A percentile compares a stretch with the other conserved stretches of the same genome.
Conservation (phyloP, 1,140 invertebrate species). For the Chlorops oryzae region DNA sequence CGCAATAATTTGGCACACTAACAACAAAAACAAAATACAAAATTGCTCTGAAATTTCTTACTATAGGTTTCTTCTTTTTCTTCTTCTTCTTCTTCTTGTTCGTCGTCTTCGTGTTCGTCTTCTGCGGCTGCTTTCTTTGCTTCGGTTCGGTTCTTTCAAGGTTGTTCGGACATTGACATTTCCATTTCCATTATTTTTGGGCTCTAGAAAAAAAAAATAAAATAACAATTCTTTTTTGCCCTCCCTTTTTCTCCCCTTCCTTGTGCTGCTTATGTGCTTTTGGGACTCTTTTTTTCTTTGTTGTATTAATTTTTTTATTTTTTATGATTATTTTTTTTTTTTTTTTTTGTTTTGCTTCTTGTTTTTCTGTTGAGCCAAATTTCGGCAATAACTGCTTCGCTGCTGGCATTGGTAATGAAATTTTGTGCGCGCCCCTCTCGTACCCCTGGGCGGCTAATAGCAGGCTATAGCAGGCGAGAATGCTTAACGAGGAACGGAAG, state of each 20-base stretch:
- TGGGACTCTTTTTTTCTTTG: background rate
- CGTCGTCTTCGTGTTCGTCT: too few relatives aligned
- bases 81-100: too few relatives aligned
- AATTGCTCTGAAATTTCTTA: too few relatives aligned
- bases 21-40: too few relatives aligned
- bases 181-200: constrained; percentile 41
- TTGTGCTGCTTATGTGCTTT: constrained; percentile 19
- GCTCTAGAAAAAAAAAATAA: constrained; percentile 18
- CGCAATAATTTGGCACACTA: too few relatives aligned
- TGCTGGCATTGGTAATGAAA: constrained; percentile 10
- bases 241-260: constrained; percentile 25
- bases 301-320: constrained; percentile 19
- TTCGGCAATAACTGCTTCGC: too few relatives aligned
- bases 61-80: too few relatives aligned
- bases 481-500: too few relatives aligned
- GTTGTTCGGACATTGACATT: constrained; percentile 46
- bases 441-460: too few relatives aligned
- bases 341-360: background rate
- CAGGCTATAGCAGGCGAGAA: too few relatives aligned
- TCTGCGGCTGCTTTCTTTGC: constrained; percentile 21
- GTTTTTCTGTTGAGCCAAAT: too few relatives aligned
- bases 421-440: background rate
- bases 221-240: constrained; percentile 15
- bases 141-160: constrained; percentile 45
- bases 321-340: constrained; percentile 10